Base-by-base conservation (phyloP, 2,113 vertebrate species). In the Tragelaphus buxtoni region DNA sequence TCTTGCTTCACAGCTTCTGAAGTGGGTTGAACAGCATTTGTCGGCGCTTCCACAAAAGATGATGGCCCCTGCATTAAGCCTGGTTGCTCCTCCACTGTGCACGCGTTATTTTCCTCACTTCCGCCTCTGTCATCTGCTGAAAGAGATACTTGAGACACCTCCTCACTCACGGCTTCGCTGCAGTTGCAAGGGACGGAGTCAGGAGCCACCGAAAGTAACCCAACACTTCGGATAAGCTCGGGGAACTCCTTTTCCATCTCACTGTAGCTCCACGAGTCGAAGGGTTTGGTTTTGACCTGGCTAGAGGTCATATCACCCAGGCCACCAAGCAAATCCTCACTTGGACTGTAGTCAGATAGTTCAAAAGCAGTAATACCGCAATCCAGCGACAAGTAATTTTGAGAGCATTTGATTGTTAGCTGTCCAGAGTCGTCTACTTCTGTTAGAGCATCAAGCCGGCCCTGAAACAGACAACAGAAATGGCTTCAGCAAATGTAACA, bases 351-450 rank as follows among this genome's bases (percentile, higher is more conserved):
- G 98, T 99, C 99, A 26, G 99, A 99, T 47, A 99, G 98, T 97
- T 99, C 99, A 82, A 99, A 99, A 76, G 99, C 99, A 35, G 99
- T 99, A 98, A 99, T 99, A 20, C 99, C 99, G 82, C 99, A 99
- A 98, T 99, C 99, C 95, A 99, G 96, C 32, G 99, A 99, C 97
- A 99, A 99, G 97, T 99, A 99, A 98, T 99, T 99, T 97, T 99
- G 99, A 97, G 99, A 99, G 98, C 99, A 99, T 98, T 99, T 99
- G 95, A 99, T 99, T 14, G 99, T 99, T 98, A 99, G 98, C 98
- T 99, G 99, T 93, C 99, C 99, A n/a, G 99, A 99, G 98, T 99
- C 99, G 76, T 99, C 99, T 97, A 99, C 99, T 98, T 99, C 99
- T 0, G 99, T 99, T 98, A 99, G 98, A 94, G 99, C 99, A 96